These are phyloP conservation scores for Argya squamiceps DNA, from an alignment of 2,797 vertebrate genomes.

Conservation along the genomic window DNA sequence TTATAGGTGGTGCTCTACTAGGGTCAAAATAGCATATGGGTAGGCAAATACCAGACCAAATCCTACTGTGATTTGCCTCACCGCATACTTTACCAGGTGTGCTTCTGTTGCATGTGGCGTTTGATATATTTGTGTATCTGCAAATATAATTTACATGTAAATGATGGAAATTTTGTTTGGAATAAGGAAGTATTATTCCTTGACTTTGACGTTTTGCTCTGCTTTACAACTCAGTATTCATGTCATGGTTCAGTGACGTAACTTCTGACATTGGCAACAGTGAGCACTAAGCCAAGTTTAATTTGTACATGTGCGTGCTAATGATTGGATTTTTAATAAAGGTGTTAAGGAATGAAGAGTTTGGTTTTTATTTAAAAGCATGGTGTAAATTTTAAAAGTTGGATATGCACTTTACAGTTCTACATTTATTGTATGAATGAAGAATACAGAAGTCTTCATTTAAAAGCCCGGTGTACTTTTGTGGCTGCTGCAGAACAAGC, in stretches of 20 bases:
- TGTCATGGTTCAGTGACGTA: conserved; percentile 2
- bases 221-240: conserved; percentile 15
- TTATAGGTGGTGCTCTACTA: conserved; percentile 37
- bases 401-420: not conserved
- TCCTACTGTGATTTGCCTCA: conserved; percentile 26
- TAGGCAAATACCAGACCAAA: conserved; percentile 48
- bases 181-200: not conserved
- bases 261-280: conserved; percentile 20
- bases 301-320: conserved; percentile 37
- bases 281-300: conserved; percentile 21
- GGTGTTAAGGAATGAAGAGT: conserved; percentile 42
- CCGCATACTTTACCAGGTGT: conserved; percentile 15
- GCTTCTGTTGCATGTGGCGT: conserved; percentile 38
- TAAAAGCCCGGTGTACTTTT: not conserved
- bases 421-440: not conserved
- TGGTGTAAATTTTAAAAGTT: not conserved
- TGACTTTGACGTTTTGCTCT: not conserved
- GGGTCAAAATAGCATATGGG: conserved; percentile 33
- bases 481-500: not conserved
- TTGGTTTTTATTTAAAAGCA: conserved; percentile 61
- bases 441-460: not conserved
- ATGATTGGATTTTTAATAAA: conserved; percentile 60
- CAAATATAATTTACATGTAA: conserved; percentile 42
- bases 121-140: conserved; percentile 52
- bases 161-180: not conserved